Evolutionary conservation across 2,797 vertebrate genomes (phyloP).

Genomic region (Arnoldichthys spilopterus): DNA sequence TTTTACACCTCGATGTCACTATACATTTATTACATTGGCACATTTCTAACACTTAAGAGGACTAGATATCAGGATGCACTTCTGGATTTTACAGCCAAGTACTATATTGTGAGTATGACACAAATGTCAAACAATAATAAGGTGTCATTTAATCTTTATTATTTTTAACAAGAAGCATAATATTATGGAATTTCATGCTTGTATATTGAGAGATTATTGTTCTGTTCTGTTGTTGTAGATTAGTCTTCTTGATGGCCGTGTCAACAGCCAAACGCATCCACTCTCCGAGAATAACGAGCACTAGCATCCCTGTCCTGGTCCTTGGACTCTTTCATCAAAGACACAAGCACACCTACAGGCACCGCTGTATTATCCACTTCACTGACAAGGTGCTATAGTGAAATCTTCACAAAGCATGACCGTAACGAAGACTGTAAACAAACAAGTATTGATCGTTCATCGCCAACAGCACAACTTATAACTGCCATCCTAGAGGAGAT

Average conservation of each 20-base stretch:
- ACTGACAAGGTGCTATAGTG: slow-evolving; percentile 29
- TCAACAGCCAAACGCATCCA: slow-evolving; percentile 83
- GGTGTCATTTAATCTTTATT: too few relatives aligned
- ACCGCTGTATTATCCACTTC: slow-evolving; percentile 1
- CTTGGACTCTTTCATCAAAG: neutral
- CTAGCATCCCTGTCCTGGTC: slow-evolving; percentile 65
- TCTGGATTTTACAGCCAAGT: neutral
- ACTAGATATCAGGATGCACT: neutral
- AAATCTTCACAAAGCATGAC: slow-evolving; percentile 42
- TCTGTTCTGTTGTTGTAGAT: slow-evolving; percentile 68
- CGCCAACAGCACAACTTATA: neutral
- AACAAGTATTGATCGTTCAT: slow-evolving; percentile 23
- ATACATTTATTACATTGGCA: neutral
- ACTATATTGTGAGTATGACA: too few relatives aligned
- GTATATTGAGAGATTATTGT: neutral
- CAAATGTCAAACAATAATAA: neutral
- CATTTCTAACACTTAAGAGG: neutral
- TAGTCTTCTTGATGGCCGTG: slow-evolving; percentile 77
- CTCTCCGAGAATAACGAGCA: slow-evolving; percentile 76
- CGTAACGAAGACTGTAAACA: slow-evolving; percentile 29
- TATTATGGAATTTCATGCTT: neutral
- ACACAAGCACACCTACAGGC: slow-evolving; percentile 4
- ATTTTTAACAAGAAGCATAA: neutral
- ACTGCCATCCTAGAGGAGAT: neutral
- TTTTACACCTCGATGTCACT: neutral